A percentile compares a stretch with the other conserved stretches of the same genome.
These are phyloP conservation scores for Pelosia muscerda DNA, from an alignment of 2,888 invertebrate species.

Conservation along the genomic window DNA sequence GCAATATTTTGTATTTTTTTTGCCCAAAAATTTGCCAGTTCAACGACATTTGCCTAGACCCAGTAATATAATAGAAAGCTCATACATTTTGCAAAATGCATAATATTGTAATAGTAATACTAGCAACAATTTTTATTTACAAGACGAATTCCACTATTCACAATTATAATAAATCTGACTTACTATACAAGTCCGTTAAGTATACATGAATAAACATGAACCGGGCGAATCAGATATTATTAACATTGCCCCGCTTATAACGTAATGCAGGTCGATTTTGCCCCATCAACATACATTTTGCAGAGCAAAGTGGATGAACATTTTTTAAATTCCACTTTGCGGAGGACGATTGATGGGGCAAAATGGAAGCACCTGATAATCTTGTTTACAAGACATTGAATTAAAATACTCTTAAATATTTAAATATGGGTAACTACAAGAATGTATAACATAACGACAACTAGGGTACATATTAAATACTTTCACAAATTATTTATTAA, in stretches of 20 bases:
- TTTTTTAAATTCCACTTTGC: too few species aligned
- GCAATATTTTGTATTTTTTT: too few species aligned
- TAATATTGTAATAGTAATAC: constrained; percentile 52
- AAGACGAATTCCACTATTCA: constrained; percentile 44
- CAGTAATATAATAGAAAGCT: constrained; percentile 60
- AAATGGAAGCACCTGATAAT: neutral
- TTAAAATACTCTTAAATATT: constrained; percentile 28
- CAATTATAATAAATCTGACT: constrained; percentile 22
- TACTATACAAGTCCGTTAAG: constrained; percentile 13
- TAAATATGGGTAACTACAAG: constrained; percentile 31
- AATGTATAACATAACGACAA: constrained; percentile 31
- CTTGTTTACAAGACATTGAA: constrained; percentile 6
- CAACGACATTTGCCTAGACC: constrained; percentile 34
- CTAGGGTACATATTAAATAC: constrained; percentile 27
- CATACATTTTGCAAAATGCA: constrained; percentile 65
- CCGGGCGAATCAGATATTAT: constrained; percentile 10
- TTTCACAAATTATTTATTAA: constrained; percentile 47
- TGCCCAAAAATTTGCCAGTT: constrained; percentile 24
- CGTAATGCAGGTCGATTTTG: neutral
- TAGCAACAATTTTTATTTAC: constrained; percentile 46
- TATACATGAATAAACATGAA: neutral
- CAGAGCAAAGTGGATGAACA: too few species aligned
- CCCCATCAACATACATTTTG: too few species aligned
- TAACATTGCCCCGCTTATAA: constrained; percentile 14
- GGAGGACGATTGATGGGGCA: too few species aligned